These are phyloP conservation scores for roundworm (Caenorhabditis elegans) DNA, from an alignment of 1,140 invertebrate genomes.

Conservation along the genomic window WBcel235 BX284603.4:8256501-8257000, in stretches of 20 bases:
- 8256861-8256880: no score
- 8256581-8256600: slow-evolving; percentile 34
- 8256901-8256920: no score
- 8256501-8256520: slow-evolving; percentile 9
- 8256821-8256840: slow-evolving; percentile 46
- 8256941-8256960: no score
- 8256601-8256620: slow-evolving; percentile 25
- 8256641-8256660: not conserved
- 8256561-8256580: slow-evolving; percentile 29
- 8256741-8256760: slow-evolving; percentile 38
- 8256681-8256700: not conserved
- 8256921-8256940: no score
- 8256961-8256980: no score
- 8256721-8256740: not conserved
- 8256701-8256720: not conserved
- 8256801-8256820: not conserved
- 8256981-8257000: no score
- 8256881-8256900: no score
- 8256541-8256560: not conserved
- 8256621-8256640: slow-evolving; percentile 9
- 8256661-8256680: not conserved
- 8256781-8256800: not conserved
- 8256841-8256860: not conserved
- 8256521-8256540: not conserved
- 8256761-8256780: slow-evolving; percentile 10